Evolutionary conservation across 2,888 invertebrate species (phyloP).

Genomic region (Dryadula phaetusa): DNA sequence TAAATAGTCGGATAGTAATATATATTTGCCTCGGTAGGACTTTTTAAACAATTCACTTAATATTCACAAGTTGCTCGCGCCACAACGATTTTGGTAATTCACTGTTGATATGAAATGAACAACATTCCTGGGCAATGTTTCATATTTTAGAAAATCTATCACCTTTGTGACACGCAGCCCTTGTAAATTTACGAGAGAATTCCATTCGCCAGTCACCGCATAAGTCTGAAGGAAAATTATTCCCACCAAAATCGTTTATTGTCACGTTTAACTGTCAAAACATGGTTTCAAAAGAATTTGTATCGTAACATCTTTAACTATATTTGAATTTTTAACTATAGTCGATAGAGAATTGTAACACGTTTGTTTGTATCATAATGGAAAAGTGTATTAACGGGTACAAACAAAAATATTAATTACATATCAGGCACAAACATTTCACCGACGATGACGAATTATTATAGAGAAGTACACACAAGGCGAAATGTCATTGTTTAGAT

Average conservation of each 20-base stretch:
- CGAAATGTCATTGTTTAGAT: too few relatives aligned
- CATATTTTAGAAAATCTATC: background rate
- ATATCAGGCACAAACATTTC: too few relatives aligned
- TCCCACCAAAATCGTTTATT: slow-evolving; percentile 18
- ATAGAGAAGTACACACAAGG: too few relatives aligned
- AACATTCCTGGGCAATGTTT: background rate
- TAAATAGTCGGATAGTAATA: too few relatives aligned
- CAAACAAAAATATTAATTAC: too few relatives aligned
- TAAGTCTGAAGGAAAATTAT: slow-evolving; percentile 30
- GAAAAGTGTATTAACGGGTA: too few relatives aligned
- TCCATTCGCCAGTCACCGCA: slow-evolving; percentile 10
- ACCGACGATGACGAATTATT: too few relatives aligned
- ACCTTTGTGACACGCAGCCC: slow-evolving; percentile 14
- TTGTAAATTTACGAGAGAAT: background rate
- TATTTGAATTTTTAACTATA: background rate
- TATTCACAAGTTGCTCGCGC: background rate
- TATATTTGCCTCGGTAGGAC: too few relatives aligned
- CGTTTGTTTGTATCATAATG: background rate
- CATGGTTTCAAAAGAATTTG: slow-evolving; percentile 27
- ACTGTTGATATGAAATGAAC: background rate
- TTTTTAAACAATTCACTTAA: too few relatives aligned
- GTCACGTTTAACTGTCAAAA: slow-evolving; percentile 25
- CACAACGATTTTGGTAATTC: background rate
- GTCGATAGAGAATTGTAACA: background rate
- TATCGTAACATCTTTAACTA: background rate